Base-by-base conservation (phyloP, 2,113 vertebrate genomes). In the Carlito syrichta region DNA sequence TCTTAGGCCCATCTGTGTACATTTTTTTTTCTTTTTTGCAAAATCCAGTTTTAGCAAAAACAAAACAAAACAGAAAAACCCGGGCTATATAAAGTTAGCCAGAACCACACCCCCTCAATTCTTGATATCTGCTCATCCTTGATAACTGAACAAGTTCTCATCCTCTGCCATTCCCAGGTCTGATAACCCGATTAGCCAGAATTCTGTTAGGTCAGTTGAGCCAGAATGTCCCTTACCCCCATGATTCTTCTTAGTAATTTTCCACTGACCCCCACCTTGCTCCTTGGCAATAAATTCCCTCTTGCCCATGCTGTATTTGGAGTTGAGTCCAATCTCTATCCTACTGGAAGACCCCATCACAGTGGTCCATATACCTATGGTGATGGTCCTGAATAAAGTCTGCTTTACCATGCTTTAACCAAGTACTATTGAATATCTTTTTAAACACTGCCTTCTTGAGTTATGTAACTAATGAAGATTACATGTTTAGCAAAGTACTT, bases 401-500 rank as follows among this genome's bases (percentile, higher is more conserved):
- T 74, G 43, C 14, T 14, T 74, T 30, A 30, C 25, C 6, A 14
- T 20, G 5, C 17, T 50, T 77, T 50, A 73, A 77, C 30, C 30
- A 77, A 20, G 30, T 50, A 50, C 20, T 8, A 77, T 0, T 35
- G 17, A 32, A 35, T 50, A 35, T 35, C 50, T 50, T 20, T 73
- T 77, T 77, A 50, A 50, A 20, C 20, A 43, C n/a, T 76, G 22
- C 8, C 66, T 82, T 38, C 7, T 63, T 68, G 56, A 78, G 50
- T n/a, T 66, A 25, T 35, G 14, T 83, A 91, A 97, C 60, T 95
- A 89, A 73, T 82, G 43, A 87, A 89, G 50, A 91, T 50, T 60
- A 48, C 56, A 81, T 22, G 78, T 79, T 87, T 35, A 86, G 94
- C 52, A 71, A 91, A 89, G 50, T 71, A 69, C 35, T 6, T 71